A percentile compares a stretch with the other conserved stretches of the same genome.
These are phyloP conservation scores for Hyperoodon ampullatus DNA, from an alignment of 2,113 vertebrate genomes.

Conservation along the genomic window DNA sequence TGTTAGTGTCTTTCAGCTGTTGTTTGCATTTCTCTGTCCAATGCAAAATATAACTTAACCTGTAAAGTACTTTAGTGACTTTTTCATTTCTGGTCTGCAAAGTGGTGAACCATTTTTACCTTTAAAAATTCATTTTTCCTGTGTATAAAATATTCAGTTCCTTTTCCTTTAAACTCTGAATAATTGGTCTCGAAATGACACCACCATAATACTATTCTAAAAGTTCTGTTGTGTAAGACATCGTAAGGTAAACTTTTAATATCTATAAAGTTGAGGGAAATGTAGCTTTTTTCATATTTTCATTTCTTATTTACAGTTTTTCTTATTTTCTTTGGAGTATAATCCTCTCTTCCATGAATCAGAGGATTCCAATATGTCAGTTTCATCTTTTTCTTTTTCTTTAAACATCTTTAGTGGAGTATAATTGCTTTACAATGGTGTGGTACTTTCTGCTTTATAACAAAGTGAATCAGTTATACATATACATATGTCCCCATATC, in stretches of 20 bases:
- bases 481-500: no score
- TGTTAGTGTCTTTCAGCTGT: neutral
- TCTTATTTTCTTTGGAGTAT: neutral
- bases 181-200: neutral
- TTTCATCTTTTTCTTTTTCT: neutral
- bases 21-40: neutral
- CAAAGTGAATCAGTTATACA: no score
- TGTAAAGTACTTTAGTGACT: neutral
- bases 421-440: no score
- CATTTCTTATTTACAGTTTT: constrained; percentile 9
- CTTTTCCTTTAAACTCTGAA: constrained; percentile 16
- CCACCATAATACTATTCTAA: neutral
- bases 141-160: neutral
- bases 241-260: neutral
- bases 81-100: neutral
- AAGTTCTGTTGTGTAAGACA: neutral
- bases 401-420: no score
- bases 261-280: neutral
- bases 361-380: neutral
- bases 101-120: neutral
- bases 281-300: neutral
- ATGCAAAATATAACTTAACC: neutral
- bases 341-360: neutral
- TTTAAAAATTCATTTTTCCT: neutral
- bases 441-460: no score